Evolutionary conservation across 1,140 invertebrate species (phyloP).

Genomic region (Drosophila lowei): DNA sequence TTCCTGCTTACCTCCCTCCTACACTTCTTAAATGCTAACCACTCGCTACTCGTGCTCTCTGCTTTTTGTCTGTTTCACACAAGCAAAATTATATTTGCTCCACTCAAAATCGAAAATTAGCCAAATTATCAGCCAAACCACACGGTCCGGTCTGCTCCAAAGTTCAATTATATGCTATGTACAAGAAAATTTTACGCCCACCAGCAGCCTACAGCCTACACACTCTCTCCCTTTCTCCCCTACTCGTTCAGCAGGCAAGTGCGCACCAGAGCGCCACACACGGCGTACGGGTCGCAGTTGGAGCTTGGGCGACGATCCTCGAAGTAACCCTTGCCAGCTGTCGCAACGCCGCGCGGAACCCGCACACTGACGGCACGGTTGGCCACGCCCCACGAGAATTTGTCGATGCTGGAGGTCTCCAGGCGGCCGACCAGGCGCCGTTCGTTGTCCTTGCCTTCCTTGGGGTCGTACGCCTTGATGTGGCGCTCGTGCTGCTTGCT

Average conservation of each 20-base stretch:
- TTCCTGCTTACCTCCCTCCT: conserved; percentile 19
- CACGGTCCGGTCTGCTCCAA: conserved; percentile 4
- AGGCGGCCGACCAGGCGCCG: conserved; percentile 90
- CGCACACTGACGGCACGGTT: conserved; percentile 88
- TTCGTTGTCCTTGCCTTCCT: conserved; percentile 92
- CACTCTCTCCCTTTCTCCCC: neutral
- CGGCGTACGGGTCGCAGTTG: conserved; percentile 94
- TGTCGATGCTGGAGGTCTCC: conserved; percentile 93
- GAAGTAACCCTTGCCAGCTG: conserved; percentile 92
- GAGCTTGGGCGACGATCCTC: conserved; percentile 94
- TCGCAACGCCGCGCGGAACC: conserved; percentile 90
- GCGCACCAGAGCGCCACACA: conserved; percentile 87
- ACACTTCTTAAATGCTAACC: conserved; percentile 36
- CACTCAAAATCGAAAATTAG: conserved; percentile 4
- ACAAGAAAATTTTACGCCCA: conserved; percentile 38
- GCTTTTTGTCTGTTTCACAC: conserved; percentile 28
- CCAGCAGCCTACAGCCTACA: neutral
- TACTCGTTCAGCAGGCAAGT: conserved; percentile 87
- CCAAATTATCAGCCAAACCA: conserved; percentile 6
- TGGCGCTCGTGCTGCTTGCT: conserved; percentile 92
- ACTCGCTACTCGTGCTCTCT: conserved; percentile 7
- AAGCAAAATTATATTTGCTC: conserved; percentile 16
- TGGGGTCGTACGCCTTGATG: conserved; percentile 95
- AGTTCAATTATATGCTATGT: conserved; percentile 39
- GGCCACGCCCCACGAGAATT: conserved; percentile 90